A percentile compares a stretch with the other conserved stretches of the same genome.
Conservation (phyloP, 1,140 invertebrate genomes). For the Elymnias hypermnestra region DNA sequence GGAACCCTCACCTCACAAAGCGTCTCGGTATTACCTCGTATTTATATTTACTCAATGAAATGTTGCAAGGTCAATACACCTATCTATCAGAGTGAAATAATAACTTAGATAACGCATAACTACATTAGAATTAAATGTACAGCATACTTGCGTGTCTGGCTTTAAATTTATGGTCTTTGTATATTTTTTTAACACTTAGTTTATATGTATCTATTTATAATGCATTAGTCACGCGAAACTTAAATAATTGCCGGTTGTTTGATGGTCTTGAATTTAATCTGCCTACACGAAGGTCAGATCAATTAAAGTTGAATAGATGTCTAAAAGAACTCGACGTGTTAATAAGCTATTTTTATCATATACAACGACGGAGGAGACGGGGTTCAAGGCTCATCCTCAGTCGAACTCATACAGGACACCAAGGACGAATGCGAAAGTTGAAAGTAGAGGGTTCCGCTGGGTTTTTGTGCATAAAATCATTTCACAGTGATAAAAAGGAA, state of each 20-base stretch:
- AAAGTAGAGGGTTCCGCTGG: no score
- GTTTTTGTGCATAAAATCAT: no score
- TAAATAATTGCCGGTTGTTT: conserved; percentile 21
- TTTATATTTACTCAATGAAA: conserved; percentile 35
- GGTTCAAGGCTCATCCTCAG: no score
- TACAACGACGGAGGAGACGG: no score
- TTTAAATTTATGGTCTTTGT: conserved; percentile 12
- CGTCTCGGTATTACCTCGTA: conserved; percentile 21
- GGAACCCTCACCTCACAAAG: not conserved
- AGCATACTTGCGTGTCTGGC: conserved; percentile 6
- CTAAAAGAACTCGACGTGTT: not conserved
- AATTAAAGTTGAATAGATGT: not conserved
- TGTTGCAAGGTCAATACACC: conserved; percentile 27
- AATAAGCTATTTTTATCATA: not conserved
- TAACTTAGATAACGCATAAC: conserved; percentile 10
- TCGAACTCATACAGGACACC: no score
- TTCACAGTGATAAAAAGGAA: no score
- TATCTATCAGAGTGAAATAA: conserved; percentile 17
- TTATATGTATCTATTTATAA: conserved; percentile 2
- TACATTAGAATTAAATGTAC: conserved; percentile 14
- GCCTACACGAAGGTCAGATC: not conserved
- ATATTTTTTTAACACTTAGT: conserved; percentile 12
- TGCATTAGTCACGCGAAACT: conserved; percentile 11
- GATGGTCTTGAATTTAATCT: conserved; percentile 26
- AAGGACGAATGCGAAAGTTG: no score